Evolutionary conservation across 2,797 vertebrate genomes (phyloP), one percentile per base, ranked within the genome.

Genomic region (Microchirus variegatus): DNA sequence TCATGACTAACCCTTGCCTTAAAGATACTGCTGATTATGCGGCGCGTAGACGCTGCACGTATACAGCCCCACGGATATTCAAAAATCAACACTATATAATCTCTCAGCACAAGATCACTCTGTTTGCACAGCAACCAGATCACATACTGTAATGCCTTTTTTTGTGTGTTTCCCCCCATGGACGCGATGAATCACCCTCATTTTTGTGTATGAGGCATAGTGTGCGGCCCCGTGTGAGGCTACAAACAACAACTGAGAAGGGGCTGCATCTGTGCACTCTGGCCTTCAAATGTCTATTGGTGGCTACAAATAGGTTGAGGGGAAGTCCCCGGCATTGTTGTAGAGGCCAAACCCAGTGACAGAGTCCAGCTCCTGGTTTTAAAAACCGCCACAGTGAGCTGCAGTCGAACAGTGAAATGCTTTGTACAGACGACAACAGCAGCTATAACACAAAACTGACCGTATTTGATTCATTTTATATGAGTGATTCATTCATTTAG

Each of bases 321-420:
- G 90, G 89, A 90, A 92, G 88, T 91, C 90, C 89, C 87, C 68
- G 19, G 67, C 72, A 81, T 86, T 85, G 83, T 82, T 78, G 70
- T 35, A 15, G 60, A 77, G 75, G 68, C 80, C 63, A 68, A 81
- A 63, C 56, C 78, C 53, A 47, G 69, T 42, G 10, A 59, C 53
- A 77, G 58, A 68, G 67, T 58, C 63, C 56, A 63, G 59, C 48
- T 78, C 18, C 31, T 56, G 69, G 71, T 57, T 80, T 73, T 41
- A 62, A 38, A 64, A 41, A 16, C 53, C 6, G 3, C 41, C 36
- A 49, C 53, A 63, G 53, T 13, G 22, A 15, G 31, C 31, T 31
- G 31, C 31, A 31, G 31, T 5, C 31, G 8, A 31, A 31, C 31
- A 31, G 22, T 22, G 22, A n/a, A n/a, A n/a, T n/a, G 22, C 22